phyloP scores from a whole-genome alignment of 2,888 invertebrate genomes.

The Amphipoea lucens region DNA sequence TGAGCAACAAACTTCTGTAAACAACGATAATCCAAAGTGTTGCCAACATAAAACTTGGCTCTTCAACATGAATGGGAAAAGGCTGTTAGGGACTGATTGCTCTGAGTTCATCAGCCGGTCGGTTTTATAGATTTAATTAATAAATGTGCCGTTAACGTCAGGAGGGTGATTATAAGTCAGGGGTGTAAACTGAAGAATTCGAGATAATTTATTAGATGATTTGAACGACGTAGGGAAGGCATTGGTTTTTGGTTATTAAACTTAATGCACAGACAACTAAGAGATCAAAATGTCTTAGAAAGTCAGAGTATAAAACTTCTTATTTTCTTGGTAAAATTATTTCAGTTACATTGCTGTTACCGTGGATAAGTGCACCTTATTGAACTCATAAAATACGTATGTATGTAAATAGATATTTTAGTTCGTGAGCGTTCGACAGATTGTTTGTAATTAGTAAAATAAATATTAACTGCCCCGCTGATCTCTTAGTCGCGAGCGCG shows the following conservation, averaged over 20 bases:
- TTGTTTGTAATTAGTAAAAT: neutral
- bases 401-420: neutral
- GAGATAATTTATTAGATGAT: constrained; percentile 19
- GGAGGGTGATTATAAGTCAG: constrained; percentile 24
- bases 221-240: neutral
- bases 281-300: neutral
- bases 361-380: neutral
- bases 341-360: too few relatives aligned
- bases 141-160: constrained; percentile 47
- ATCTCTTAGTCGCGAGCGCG: neutral
- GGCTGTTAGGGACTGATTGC: constrained; percentile 49
- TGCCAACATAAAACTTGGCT: constrained; percentile 36
- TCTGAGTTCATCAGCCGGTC: constrained; percentile 35
- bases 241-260: neutral
- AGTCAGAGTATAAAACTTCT: neutral
- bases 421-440: neutral
- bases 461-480: neutral
- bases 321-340: neutral
- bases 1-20: constrained; percentile 2
- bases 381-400: neutral
- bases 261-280: neutral
- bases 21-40: constrained; percentile 14
- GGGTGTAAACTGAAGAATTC: constrained; percentile 21
- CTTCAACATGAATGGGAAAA: constrained; percentile 43
- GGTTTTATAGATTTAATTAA: constrained; percentile 58